Base-by-base conservation (phyloP, 2,113 vertebrate species). In the Zosterops borbonicus region DNA sequence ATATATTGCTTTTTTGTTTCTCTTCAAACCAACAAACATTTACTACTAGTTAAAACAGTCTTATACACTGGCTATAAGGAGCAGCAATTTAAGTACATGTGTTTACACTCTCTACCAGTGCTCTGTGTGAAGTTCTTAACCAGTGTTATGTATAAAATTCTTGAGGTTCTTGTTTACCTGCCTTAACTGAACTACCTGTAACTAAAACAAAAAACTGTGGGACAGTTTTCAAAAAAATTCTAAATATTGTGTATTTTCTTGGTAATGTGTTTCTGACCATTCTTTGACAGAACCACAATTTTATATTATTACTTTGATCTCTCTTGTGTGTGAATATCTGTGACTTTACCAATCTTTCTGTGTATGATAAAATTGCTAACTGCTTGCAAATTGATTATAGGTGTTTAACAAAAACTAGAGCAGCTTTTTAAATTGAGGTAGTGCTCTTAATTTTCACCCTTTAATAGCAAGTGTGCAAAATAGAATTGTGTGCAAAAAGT, bases 1-100 rank as follows among this genome's bases (percentile, higher is more conserved):
- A 42, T 82, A 73, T 94, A 70, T 9, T 95, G 67, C n/a, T 88
- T 94, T 83, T 94, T 86, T 91, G 29, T 49, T 96, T 96, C 81
- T 91, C 75, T 96, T 80, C 83, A 97, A 92, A 80, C 83, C 68
- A 81, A 29, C 63, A 87, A 67, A 85, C 78, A 37, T 92, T 94
- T 94, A 52, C 39, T 64, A 35, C 58, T 91, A 52, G 79, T 96
- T 95, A 76, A 96, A 94, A 29, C 81, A 89, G 50, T 60, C 24
- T 70, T 79, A 81, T n/a, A 50, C 37, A 20, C 33, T 84, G 56
- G 44, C 49, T 46, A 46, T 93, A 76, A 24, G 69, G 65, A 95
- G 87, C 46, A 92, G 60, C 23, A 88, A 83, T 55, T 87, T 64
- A 94, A 97, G 64, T 82, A 71, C 47, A 6, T 35, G 25, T 42